These are phyloP conservation scores for Macrosiphum euphorbiae DNA, from an alignment of 2,888 invertebrate genomes.

Conservation along the genomic window DNA sequence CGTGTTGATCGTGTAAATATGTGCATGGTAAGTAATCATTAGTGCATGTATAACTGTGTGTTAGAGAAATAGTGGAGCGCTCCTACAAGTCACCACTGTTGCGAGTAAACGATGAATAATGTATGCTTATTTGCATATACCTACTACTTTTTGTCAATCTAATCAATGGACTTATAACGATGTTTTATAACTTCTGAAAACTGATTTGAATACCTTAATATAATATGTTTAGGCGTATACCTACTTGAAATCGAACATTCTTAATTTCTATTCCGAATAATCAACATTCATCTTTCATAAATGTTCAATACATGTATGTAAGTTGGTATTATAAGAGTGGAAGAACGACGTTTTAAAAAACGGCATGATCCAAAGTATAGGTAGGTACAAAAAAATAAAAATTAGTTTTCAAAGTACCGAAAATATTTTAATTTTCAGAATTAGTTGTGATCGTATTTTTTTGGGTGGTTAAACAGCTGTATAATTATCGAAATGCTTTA, in stretches of 20 bases:
- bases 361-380: no score
- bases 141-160: neutral
- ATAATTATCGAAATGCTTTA: neutral
- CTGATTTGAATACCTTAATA: neutral
- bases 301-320: no score
- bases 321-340: no score
- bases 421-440: neutral
- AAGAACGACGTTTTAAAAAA: no score
- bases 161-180: neutral
- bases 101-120: neutral
- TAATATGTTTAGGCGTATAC: neutral
- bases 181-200: neutral
- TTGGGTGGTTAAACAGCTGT: neutral
- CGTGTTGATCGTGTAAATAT: neutral
- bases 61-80: neutral
- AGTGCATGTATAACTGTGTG: neutral
- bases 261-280: neutral
- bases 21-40: neutral
- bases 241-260: neutral
- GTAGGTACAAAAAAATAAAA: no score
- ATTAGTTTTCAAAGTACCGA: neutral
- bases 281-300: no score
- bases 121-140: neutral
- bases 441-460: neutral
- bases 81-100: neutral